Base-by-base conservation (phyloP, 1,140 invertebrate genomes). In the Formica exsecta region DNA sequence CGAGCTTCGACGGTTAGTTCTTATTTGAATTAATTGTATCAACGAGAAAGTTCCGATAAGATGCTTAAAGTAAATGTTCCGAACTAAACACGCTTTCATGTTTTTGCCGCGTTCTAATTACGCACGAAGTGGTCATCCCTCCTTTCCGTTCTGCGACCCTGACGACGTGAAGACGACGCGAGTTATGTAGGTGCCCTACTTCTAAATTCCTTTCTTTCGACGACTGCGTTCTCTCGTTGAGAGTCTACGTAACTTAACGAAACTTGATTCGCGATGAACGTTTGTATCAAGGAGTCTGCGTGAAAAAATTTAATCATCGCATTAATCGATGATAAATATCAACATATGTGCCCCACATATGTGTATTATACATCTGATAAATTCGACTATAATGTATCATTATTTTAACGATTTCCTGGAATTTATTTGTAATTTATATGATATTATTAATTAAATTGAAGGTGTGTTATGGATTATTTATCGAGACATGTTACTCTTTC, bases 181-280 rank as follows among this genome's bases (percentile, higher is more conserved):
- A 74, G 19, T 62, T 62, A 83, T 83, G 79, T 83, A 83, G 79
- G 79, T 83, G 79, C 79, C 79, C 79, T 6, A 83, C 79, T 83
- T 83, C 29, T 61, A 61, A 44, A 83, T 74, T 83, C 79, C 79
- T 83, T 74, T 73, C 79, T 74, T 71, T 19, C 36, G 36, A 0
- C 8, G 9, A 9, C 38, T 44, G 51, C 22, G 7, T 83, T 83
- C 68, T 74, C 38, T 73, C 51, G 9, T 32, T 19, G 32, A 81
- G 66, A 81, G 66, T 29, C 54, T 44, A 81, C 68, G 38, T 36
- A 74, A 83, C 73, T 83, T 83, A 83, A 83, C 68, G 79, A 54
- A 41, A 83, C 38, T 32, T 74, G 54, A 73, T 83, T 73, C 38
- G 13, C 51, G 36, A n/a, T 29, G 16, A 6, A 11, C 7, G 29